Evolutionary conservation across 2,797 vertebrate species (phyloP).

Genomic region (Myiothlypis chrysogaster): DNA sequence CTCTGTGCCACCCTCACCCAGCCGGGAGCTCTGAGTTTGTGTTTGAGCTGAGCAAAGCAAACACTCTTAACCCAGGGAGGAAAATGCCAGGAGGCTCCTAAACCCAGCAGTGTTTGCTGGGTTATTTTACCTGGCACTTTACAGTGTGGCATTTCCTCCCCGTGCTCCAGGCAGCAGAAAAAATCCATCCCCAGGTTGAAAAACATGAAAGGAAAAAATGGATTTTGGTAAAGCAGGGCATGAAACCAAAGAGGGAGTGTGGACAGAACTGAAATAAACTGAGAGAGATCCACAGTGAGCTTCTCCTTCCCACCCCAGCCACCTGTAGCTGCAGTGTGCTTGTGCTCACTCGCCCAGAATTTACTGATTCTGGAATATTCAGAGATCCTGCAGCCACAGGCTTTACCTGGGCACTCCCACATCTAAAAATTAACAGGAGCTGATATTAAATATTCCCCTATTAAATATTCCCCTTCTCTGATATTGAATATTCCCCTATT

Average conservation of each 20-base stretch:
- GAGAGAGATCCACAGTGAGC: constrained; percentile 1
- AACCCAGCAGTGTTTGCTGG: constrained; percentile 18
- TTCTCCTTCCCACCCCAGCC: constrained; percentile 11
- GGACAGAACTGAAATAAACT: constrained; percentile 61
- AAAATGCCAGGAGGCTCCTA: not conserved
- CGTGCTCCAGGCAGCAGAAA: not conserved
- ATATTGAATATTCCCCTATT: too few species aligned
- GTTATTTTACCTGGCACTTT: constrained; percentile 39
- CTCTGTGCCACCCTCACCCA: not conserved
- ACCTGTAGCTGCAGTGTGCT: constrained; percentile 9
- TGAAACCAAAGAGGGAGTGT: constrained; percentile 65
- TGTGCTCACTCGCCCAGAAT: not conserved
- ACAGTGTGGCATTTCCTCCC: not conserved
- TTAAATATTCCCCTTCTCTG: too few species aligned
- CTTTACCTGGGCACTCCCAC: not conserved
- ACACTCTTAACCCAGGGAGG: not conserved
- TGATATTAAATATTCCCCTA: not conserved
- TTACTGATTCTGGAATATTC: not conserved
- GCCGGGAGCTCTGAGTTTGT: not conserved
- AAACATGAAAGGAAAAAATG: constrained; percentile 66
- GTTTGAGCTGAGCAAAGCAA: constrained; percentile 22
- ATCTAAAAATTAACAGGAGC: not conserved
- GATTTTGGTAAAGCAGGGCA: constrained; percentile 67
- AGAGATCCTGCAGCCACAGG: not conserved
- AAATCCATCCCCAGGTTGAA: constrained; percentile 18